phyloP scores from a whole-genome alignment of 2,888 invertebrate species.

The Adelphocoris suturalis region DNA sequence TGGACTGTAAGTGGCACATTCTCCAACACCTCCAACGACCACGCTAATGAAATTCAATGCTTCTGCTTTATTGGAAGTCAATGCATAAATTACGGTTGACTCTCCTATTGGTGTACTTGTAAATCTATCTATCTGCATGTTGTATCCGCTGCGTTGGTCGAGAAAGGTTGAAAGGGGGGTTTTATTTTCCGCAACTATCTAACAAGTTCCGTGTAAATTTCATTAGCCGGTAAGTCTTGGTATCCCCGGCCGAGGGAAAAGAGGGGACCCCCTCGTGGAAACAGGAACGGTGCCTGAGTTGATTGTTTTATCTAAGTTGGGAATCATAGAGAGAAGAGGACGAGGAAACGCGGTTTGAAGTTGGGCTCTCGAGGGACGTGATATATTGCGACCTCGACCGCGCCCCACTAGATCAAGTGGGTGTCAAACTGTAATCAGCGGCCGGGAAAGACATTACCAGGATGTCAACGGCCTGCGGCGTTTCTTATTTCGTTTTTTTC shows the following conservation, averaged over 20 bases:
- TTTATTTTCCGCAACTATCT: constrained; percentile 53
- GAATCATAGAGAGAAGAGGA: constrained; percentile 47
- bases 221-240: constrained; percentile 53
- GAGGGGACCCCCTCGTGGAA: background rate
- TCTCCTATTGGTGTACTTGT: constrained; percentile 62
- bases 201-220: constrained; percentile 70
- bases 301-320: constrained; percentile 64
- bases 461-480: constrained; percentile 62
- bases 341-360: constrained; percentile 24
- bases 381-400: constrained; percentile 50
- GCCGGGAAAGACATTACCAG: constrained; percentile 53
- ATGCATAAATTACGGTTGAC: constrained; percentile 56
- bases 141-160: constrained; percentile 64
- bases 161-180: constrained; percentile 41
- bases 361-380: constrained; percentile 44
- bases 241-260: background rate
- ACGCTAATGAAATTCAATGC: constrained; percentile 63
- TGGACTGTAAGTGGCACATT: constrained; percentile 31
- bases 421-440: constrained; percentile 67
- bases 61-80: constrained; percentile 58
- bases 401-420: constrained; percentile 67
- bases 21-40: constrained; percentile 51
- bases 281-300: constrained; percentile 62
- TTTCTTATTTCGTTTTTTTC: background rate
- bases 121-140: constrained; percentile 67